Evolutionary conservation across 2,113 vertebrate species (phyloP).

Genomic region (Xenopus tropicalis): DNA sequence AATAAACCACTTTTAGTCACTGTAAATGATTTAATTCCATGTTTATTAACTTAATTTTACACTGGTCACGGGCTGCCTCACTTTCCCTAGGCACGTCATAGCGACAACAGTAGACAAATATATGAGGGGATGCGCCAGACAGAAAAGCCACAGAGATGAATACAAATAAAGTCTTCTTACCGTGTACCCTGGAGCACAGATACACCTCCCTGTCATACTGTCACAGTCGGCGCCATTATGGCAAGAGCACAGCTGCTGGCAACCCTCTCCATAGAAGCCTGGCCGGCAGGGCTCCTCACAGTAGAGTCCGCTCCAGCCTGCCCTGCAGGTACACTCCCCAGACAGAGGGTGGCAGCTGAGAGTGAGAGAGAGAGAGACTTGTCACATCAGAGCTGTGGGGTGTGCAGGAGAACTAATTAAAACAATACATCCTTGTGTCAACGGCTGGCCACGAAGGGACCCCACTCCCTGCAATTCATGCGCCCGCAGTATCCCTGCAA

Average conservation of each 20-base stretch:
- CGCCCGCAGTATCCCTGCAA: conserved; percentile 31
- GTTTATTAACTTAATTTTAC: no score
- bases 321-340: conserved; percentile 87
- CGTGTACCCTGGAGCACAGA: conserved; percentile 87
- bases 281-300: conserved; percentile 91
- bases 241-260: conserved; percentile 79
- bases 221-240: conserved; percentile 90
- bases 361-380: conserved; percentile 32
- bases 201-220: conserved; percentile 79
- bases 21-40: no score
- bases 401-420: conserved; percentile 32
- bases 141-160: no score
- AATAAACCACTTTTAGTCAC: no score
- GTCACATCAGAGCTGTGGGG: conserved; percentile 29
- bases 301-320: conserved; percentile 89
- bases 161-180: conserved; percentile 59
- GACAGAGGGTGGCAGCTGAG: conserved; percentile 92
- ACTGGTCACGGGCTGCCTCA: no score
- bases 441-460: conserved; percentile 11
- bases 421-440: conserved; percentile 37
- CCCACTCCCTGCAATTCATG: conserved; percentile 29
- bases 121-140: no score
- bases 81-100: no score
- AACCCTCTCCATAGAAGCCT: conserved; percentile 82
- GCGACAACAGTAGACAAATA: no score